These are phyloP conservation scores for Luscinia megarhynchos DNA, from an alignment of 2,797 vertebrate species.

Conservation along the genomic window DNA sequence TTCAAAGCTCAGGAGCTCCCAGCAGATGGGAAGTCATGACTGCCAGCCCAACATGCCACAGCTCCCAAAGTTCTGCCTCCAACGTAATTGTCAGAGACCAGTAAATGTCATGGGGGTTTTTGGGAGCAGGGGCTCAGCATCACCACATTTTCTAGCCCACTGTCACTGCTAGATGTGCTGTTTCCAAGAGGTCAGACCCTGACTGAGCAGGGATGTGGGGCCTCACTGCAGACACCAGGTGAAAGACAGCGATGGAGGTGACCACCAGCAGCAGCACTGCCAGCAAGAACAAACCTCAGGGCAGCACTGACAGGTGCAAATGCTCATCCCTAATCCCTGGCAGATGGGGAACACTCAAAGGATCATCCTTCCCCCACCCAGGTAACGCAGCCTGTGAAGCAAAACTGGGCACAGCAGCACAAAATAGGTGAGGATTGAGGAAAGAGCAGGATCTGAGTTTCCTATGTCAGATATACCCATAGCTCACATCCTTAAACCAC, in stretches of 20 bases:
- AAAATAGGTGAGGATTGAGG: neutral
- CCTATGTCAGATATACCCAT: accelerated
- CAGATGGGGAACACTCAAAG: neutral
- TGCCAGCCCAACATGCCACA: neutral
- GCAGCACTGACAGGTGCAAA: neutral
- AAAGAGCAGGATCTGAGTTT: neutral
- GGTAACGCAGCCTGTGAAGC: neutral
- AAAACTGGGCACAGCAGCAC: neutral
- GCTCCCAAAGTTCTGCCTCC: neutral
- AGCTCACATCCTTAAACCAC: neutral
- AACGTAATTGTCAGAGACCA: neutral
- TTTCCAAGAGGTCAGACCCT: neutral
- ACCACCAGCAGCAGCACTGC: neutral
- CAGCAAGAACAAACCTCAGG: neutral
- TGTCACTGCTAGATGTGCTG: neutral
- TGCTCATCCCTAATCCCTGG: neutral
- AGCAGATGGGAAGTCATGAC: neutral
- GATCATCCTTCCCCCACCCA: neutral
- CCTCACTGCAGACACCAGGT: no score
- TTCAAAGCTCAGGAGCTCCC: neutral
- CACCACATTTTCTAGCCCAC: accelerated
- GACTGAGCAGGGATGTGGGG: neutral
- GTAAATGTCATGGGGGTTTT: neutral
- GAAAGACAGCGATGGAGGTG: accelerated
- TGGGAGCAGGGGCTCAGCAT: accelerated